Evolutionary conservation across 1,140 invertebrate species (phyloP).

Genomic region (Drosophila micromelanica): DNA sequence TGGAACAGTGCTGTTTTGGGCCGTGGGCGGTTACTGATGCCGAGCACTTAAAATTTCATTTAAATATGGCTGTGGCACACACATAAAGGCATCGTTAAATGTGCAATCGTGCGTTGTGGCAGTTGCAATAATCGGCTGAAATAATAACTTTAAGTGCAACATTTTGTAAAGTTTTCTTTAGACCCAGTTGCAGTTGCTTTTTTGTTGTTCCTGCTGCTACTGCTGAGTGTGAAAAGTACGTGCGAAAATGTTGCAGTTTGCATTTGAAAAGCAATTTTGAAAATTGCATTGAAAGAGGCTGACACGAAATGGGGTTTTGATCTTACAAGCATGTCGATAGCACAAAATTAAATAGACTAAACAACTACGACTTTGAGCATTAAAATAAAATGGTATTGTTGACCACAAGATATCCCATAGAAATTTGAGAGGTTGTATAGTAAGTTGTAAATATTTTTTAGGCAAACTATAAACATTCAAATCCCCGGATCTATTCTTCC

Average conservation of each 20-base stretch:
- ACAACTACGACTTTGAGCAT: neutral
- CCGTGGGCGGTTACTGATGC: constrained; percentile 26
- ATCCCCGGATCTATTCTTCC: no score
- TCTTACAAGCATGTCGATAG: constrained; percentile 3
- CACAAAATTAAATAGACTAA: neutral
- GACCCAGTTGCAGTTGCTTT: constrained; percentile 7
- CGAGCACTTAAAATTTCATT: constrained; percentile 78
- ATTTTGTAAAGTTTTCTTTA: constrained; percentile 60
- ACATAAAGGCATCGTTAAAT: constrained; percentile 60
- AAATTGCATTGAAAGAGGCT: constrained; percentile 34
- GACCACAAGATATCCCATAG: no score
- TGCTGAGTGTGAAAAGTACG: constrained; percentile 44
- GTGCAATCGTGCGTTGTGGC: constrained; percentile 76
- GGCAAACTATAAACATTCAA: no score
- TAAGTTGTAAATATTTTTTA: no score
- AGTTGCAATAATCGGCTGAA: constrained; percentile 70
- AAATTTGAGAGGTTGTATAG: no score
- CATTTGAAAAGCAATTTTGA: constrained; percentile 24
- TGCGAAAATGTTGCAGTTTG: constrained; percentile 47
- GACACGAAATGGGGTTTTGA: constrained; percentile 12
- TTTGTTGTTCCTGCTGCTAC: constrained; percentile 12
- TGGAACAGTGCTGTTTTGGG: constrained; percentile 12
- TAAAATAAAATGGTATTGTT: no score
- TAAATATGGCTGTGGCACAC: constrained; percentile 59
- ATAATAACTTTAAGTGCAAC: constrained; percentile 80